Conservation (phyloP, 2,888 invertebrate genomes). For the Tachina grossa region DNA sequence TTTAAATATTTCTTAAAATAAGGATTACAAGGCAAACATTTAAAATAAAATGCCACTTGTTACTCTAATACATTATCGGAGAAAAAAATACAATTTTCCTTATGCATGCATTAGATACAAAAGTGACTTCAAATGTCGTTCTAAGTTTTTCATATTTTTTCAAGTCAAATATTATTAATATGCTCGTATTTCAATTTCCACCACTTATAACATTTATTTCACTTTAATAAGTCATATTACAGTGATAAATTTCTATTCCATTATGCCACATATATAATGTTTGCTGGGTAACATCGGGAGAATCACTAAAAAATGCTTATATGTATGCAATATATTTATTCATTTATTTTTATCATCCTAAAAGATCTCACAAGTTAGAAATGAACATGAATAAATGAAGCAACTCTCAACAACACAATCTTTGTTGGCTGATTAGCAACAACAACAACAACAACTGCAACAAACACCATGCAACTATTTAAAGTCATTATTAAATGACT, state of each 20-base stretch:
- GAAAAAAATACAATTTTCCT: too few relatives aligned
- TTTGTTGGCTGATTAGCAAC: slow-evolving; percentile 58
- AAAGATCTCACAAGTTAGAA: slow-evolving; percentile 40
- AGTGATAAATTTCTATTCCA: background rate
- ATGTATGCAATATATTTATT: slow-evolving; percentile 7
- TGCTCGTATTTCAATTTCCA: too few relatives aligned
- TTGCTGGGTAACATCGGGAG: slow-evolving; percentile 6
- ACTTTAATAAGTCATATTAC: too few relatives aligned
- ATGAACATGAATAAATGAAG: slow-evolving; percentile 70
- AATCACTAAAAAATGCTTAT: background rate
- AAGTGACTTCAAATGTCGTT: too few relatives aligned
- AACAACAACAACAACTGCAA: slow-evolving; percentile 15
- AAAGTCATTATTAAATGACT: slow-evolving; percentile 64
- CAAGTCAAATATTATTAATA: too few relatives aligned
- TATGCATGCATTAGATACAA: too few relatives aligned
- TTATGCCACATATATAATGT: background rate
- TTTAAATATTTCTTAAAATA: too few relatives aligned
- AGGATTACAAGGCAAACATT: too few relatives aligned
- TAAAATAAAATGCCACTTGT: too few relatives aligned
- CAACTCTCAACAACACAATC: slow-evolving; percentile 69
- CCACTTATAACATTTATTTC: too few relatives aligned
- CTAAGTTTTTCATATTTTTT: too few relatives aligned
- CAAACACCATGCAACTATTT: slow-evolving; percentile 28
- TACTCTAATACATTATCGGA: too few relatives aligned
- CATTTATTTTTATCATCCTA: slow-evolving; percentile 33